Evolutionary conservation across 2,888 invertebrate genomes (phyloP), one percentile per base, ranked within the genome.

Genomic region (Chouioia cunea): DNA sequence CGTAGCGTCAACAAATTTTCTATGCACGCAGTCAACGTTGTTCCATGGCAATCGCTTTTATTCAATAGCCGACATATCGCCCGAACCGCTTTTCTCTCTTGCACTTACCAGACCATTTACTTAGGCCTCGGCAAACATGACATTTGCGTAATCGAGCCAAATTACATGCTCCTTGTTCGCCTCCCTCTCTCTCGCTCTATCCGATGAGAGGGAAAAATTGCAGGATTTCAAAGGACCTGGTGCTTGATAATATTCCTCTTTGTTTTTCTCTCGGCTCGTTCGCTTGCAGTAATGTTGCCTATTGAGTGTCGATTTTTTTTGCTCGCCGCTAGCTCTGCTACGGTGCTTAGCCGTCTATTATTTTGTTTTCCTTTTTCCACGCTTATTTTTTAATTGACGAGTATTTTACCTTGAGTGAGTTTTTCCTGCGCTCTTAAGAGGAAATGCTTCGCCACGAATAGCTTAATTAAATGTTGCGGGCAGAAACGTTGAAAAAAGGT

Each of bases 131-230:
- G 54, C 54, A 70, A 73, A 73, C 67, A 73, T 73, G 64, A 73
- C 66, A 73, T 73, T 73, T 70, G 64, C 67, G 67, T 73, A 70
- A 70, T 73, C 70, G 64, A 48, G 43, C 64, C 43, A 67, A 65
- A 73, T 73, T 73, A 48, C 70, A 60, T 20, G 50, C 62, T 57
- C 44, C 22, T 27, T 69, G 16, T 23, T 18, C 48, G 14, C 54
- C 56, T 54, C 47, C 46, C 46, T 16, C 48, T 18, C 36, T 62
- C 43, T 22, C 52, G n/a, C 36, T 52, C 18, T 16, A 12, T 15
- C 15, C 14, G n/a, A 36, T 36, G 12, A 54, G 54, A 50, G 57
- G 52, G 10, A 63, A 63, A 69, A 63, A 68, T 69, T 63, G 44
- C 62, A 36, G 54, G 36, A 66, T 66, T 59, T 66, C 66, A 23